Conservation (phyloP, 2,888 invertebrate species). For the Kryphioiulus occultus region DNA sequence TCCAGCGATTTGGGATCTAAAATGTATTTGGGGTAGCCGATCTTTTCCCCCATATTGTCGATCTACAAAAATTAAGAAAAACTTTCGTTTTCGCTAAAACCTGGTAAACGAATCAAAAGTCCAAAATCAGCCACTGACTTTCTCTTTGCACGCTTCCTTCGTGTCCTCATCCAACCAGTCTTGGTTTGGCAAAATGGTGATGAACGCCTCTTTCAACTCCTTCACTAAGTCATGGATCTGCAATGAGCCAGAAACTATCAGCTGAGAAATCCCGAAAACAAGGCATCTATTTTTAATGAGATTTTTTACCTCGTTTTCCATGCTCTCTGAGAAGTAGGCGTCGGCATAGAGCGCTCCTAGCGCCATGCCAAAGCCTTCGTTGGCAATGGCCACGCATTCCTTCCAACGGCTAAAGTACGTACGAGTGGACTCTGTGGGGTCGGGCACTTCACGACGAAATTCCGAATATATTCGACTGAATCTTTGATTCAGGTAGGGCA, state of each 20-base stretch:
- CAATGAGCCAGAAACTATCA: neutral
- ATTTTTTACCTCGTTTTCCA: conserved; percentile 51
- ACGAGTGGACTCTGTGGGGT: conserved; percentile 52
- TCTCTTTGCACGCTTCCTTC: conserved; percentile 52
- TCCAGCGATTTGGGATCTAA: conserved; percentile 51
- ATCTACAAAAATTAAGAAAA: conserved; percentile 56
- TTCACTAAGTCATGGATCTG: conserved; percentile 47
- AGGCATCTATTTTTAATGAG: neutral
- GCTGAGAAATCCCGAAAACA: neutral
- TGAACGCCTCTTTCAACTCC: conserved; percentile 52
- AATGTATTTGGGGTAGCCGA: conserved; percentile 54
- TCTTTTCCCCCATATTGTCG: conserved; percentile 53
- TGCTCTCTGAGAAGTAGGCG: conserved; percentile 8
- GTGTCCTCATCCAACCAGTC: conserved; percentile 53
- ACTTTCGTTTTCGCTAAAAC: neutral
- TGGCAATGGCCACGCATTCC: conserved; percentile 57
- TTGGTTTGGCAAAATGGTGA: conserved; percentile 50
- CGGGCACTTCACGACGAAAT: conserved; percentile 59
- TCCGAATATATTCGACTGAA: conserved; percentile 59
- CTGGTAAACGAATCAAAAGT: neutral
- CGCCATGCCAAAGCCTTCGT: conserved; percentile 57
- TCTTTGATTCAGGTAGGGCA: conserved; percentile 62
- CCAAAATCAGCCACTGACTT: conserved; percentile 54
- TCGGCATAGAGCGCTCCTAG: conserved; percentile 56
- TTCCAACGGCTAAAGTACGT: conserved; percentile 57